These are phyloP conservation scores for Anguilla marmorata DNA, from an alignment of 2,797 vertebrate genomes.

Conservation along the genomic window DNA sequence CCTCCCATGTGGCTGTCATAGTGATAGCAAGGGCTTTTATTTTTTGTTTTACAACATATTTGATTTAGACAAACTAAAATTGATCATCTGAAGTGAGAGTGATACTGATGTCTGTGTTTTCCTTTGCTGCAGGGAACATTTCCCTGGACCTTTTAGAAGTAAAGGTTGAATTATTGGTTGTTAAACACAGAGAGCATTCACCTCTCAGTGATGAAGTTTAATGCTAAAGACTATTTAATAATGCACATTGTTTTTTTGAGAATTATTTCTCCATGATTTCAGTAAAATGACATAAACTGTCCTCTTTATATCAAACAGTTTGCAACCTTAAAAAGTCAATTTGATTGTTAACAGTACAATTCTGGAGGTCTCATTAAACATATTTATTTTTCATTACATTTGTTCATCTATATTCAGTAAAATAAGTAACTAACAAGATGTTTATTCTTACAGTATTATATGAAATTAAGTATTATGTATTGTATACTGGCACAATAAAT, in stretches of 20 bases:
- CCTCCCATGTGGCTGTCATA: constrained; percentile 4
- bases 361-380: background rate
- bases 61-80: background rate
- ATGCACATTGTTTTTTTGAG: background rate
- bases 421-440: constrained; percentile 16
- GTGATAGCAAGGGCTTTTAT: constrained; percentile 12
- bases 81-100: background rate
- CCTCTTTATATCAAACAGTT: background rate
- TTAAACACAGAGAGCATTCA: constrained; percentile 20
- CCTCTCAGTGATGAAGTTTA: background rate
- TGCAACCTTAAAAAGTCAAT: background rate
- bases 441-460: constrained; percentile 20
- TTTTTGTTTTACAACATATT: constrained; percentile 9
- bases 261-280: background rate
- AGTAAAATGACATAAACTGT: background rate
- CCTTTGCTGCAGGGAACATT: background rate
- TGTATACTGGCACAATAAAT: constrained; percentile 27
- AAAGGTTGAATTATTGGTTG: background rate
- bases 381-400: constrained; percentile 30
- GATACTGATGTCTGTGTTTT: background rate
- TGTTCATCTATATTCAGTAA: constrained; percentile 23
- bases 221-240: constrained; percentile 12
- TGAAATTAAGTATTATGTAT: background rate
- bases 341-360: constrained; percentile 10
- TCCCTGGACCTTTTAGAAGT: background rate